phyloP scores from a whole-genome alignment of 2,797 vertebrate species.

The Anabas testudineus region DNA sequence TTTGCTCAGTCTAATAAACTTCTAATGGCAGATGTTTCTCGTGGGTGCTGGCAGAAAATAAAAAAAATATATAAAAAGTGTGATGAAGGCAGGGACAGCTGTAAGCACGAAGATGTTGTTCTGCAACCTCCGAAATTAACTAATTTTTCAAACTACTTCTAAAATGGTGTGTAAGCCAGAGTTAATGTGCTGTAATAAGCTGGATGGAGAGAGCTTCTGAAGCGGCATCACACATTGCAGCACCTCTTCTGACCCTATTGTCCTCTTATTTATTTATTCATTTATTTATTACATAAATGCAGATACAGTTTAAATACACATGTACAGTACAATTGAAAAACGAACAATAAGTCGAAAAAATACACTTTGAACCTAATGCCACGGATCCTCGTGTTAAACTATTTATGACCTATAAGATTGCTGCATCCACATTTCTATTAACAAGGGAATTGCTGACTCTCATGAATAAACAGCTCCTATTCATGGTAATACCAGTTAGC shows the following conservation, averaged over 20 bases:
- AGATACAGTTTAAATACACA: neutral
- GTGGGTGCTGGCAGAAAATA: constrained; percentile 37
- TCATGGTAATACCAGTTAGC: constrained; percentile 3
- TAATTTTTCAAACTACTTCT: constrained; percentile 48
- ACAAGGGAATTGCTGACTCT: constrained; percentile 19
- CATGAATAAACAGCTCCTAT: constrained; percentile 20
- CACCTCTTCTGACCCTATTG: constrained; percentile 33
- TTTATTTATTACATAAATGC: no score
- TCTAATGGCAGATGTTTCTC: constrained; percentile 46
- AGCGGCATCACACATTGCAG: constrained; percentile 2
- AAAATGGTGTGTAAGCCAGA: constrained; percentile 40
- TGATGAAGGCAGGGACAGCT: constrained; percentile 13
- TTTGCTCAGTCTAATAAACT: constrained; percentile 42
- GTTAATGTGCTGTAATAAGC: constrained; percentile 44
- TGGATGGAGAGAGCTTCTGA: constrained; percentile 15
- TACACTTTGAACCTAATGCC: neutral
- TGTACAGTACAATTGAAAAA: neutral
- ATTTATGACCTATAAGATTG: neutral
- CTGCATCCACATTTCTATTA: constrained; percentile 15
- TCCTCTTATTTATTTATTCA: neutral
- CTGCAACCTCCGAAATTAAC: constrained; percentile 47
- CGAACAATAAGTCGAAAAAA: neutral
- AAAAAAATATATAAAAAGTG: no score
- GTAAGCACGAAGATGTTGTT: constrained; percentile 46
- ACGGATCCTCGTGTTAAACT: neutral